Percentiles rank a stretch among this genome's conserved stretches.
These are phyloP conservation scores for Istiophorus platypterus DNA, from an alignment of 2,113 vertebrate species.

Conservation along the genomic window DNA sequence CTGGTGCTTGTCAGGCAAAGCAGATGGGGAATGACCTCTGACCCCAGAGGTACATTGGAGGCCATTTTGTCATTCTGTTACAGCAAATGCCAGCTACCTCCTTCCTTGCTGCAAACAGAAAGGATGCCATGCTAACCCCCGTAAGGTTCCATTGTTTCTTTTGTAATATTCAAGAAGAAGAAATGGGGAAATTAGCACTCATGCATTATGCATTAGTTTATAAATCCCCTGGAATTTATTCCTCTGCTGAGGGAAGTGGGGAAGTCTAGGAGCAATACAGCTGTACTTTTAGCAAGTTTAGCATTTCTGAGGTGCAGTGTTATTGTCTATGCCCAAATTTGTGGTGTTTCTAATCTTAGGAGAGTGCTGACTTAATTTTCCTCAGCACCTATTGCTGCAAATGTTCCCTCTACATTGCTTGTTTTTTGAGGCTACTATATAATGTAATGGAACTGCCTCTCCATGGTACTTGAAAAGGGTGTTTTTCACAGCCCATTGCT, in stretches of 20 bases:
- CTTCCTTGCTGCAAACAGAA: conserved; percentile 32
- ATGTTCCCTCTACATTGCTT: conserved; percentile 30
- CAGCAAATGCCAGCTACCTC: conserved; percentile 9
- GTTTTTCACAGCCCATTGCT: conserved; percentile 55
- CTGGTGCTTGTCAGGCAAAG: conserved; percentile 54
- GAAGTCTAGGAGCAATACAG: conserved; percentile 58
- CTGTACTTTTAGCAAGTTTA: conserved; percentile 58
- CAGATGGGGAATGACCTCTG: conserved; percentile 49
- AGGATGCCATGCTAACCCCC: conserved; percentile 40
- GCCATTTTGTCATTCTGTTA: conserved; percentile 33
- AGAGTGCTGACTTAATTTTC: conserved; percentile 28
- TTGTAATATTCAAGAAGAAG: conserved; percentile 63
- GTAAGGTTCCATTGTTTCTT: conserved; percentile 50
- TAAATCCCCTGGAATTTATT: conserved; percentile 31
- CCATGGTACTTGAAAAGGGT: conserved; percentile 39
- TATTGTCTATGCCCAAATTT: conserved; percentile 6
- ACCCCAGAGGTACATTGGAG: conserved; percentile 46
- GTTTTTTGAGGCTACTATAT: conserved; percentile 37
- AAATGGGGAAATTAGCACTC: conserved; percentile 73
- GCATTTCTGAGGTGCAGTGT: conserved; percentile 40
- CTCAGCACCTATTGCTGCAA: conserved; percentile 28
- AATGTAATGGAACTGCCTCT: conserved; percentile 45
- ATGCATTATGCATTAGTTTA: conserved; percentile 74
- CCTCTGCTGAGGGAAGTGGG: conserved; percentile 41
- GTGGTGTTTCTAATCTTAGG: conserved; percentile 17